Conservation (phyloP, 30 jellyfish, hydroid and myxozoan species). For the Clytia hemisphaerica region DNA sequence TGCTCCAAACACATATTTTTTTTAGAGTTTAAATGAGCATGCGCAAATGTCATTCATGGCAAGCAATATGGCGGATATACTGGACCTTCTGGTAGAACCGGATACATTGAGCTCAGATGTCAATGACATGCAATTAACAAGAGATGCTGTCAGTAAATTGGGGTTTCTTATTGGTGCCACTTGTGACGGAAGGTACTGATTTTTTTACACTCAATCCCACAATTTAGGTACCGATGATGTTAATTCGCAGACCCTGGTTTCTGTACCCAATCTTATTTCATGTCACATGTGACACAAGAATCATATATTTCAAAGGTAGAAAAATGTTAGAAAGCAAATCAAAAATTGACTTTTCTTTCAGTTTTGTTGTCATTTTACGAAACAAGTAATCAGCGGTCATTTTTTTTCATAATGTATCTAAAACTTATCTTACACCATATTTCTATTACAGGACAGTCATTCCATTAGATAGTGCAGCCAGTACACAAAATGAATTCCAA, state of each 20-base stretch:
- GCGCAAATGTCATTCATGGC: conserved; percentile 73
- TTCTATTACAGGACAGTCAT: conserved; percentile 32
- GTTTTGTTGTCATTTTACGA: background rate
- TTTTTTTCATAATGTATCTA: conserved; percentile 49
- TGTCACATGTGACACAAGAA: no score
- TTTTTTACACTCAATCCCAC: background rate
- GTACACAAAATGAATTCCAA: conserved; percentile 45
- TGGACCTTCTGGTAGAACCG: conserved; percentile 82
- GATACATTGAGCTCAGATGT: conserved; percentile 24
- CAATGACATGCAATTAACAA: conserved; percentile 46
- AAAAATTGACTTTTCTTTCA: no score
- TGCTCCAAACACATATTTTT: background rate
- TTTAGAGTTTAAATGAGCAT: conserved; percentile 65
- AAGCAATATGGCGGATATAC: conserved; percentile 50
- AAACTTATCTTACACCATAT: background rate
- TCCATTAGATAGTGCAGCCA: conserved; percentile 53
- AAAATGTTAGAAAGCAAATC: no score
- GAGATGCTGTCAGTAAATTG: conserved; percentile 51
- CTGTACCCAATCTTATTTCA: no score
- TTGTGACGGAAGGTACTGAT: conserved; percentile 55
- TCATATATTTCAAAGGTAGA: no score
- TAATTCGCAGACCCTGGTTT: no score
- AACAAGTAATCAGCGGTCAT: conserved; percentile 9
- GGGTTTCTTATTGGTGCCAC: conserved; percentile 68
- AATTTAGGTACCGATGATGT: background rate